phyloP scores from a whole-genome alignment of 2,113 vertebrate genomes.

The Lamprologus tigripictilis region DNA sequence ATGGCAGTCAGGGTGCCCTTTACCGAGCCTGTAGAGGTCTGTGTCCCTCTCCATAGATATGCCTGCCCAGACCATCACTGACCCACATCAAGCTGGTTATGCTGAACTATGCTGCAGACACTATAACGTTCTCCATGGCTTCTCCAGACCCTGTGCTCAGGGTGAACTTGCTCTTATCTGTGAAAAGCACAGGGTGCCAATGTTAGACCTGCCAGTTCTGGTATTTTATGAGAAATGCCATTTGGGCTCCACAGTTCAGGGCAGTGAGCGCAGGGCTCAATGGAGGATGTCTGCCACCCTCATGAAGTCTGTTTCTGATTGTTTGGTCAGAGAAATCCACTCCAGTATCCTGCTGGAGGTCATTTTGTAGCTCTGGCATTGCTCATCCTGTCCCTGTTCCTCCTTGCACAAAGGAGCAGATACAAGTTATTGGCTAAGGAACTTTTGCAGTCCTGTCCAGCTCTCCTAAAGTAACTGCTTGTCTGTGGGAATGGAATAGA shows the following conservation, averaged over 20 bases:
- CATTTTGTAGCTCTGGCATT: neutral
- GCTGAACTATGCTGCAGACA: neutral
- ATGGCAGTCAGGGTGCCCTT: neutral
- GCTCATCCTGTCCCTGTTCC: neutral
- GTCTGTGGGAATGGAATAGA: neutral
- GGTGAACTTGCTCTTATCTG: neutral
- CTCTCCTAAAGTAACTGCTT: neutral
- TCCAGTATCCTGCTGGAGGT: neutral
- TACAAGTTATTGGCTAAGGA: neutral
- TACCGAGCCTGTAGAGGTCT: neutral
- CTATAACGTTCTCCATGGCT: neutral
- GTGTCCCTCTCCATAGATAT: neutral
- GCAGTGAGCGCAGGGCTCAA: neutral
- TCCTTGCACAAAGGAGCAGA: neutral
- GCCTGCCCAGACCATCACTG: neutral
- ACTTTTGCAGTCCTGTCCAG: neutral
- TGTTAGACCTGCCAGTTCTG: neutral
- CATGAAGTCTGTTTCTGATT: neutral
- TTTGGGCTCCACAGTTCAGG: rapidly evolving
- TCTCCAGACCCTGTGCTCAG: neutral
- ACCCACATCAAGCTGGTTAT: neutral
- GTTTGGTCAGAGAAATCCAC: neutral
- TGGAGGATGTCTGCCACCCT: neutral
- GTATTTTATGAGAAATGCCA: neutral
- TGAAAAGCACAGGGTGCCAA: neutral